Evolutionary conservation across 2,888 invertebrate species (phyloP), one percentile per base, ranked within the genome.

Genomic region (Scaptomyza flava): DNA sequence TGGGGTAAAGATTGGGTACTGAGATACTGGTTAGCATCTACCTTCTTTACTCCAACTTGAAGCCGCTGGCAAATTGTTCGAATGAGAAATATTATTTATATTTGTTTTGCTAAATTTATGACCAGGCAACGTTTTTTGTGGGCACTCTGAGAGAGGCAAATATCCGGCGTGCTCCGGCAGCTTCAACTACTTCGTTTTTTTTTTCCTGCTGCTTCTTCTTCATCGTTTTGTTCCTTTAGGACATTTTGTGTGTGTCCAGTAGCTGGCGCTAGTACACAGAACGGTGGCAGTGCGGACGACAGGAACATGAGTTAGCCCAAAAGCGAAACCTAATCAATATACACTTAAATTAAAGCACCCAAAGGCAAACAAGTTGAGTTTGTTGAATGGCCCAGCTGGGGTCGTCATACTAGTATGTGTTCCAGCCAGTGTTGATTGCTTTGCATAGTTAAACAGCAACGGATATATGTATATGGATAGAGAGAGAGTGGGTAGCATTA

Each of bases 251-350:
- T 79, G n/a, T 34, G 34, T 81, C 23, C 89, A 68, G 90, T 89
- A 90, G 90, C 89, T 84, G 88, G 84, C 89, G 86, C 81, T 83
- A 79, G 82, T 88, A 90, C 90, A 89, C 79, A 79, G 84, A 90
- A 90, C 90, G 75, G 90, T 90, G 90, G 90, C 90, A 90, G 68
- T 80, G 78, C 66, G 64, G 73, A 77, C 89, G 90, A 89, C 90
- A 89, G 90, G 83, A 89, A 89, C 89, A 90, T 79, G 84, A 76
- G 85, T 83, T 79, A 73, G 70, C 78, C 73, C 73, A 73, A 85
- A 78, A 81, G 79, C 80, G 80, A 83, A 85, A 87, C 81, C 85
- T 89, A 86, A 89, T 87, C 87, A 87, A 87, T 87, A 83, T 80
- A 79, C 78, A 54, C 72, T 74, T 62, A 69, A 79, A 81, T 75